These are phyloP conservation scores for Cephalopholis sonnerati DNA, from an alignment of 2,113 vertebrate genomes.

Conservation along the genomic window DNA sequence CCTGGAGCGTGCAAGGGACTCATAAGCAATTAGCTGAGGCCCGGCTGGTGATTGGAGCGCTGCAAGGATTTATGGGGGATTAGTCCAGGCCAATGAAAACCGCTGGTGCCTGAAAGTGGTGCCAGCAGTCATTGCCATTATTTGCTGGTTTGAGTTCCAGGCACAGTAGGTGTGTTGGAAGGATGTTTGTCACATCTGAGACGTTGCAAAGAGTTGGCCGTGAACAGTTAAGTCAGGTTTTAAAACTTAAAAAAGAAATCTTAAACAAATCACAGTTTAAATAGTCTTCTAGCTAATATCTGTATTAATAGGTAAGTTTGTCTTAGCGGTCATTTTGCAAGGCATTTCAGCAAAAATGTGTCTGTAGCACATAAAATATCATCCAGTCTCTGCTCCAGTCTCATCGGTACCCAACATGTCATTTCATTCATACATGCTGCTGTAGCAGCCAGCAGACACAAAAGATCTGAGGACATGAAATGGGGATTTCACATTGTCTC, in stretches of 20 bases:
- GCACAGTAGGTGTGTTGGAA: constrained; percentile 67
- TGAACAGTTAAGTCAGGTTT: constrained; percentile 5
- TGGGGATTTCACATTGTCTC: constrained; percentile 68
- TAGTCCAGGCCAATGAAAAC: constrained; percentile 82
- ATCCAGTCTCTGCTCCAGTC: background rate
- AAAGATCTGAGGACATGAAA: constrained; percentile 69
- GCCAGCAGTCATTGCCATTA: constrained; percentile 74
- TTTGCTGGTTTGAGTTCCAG: constrained; percentile 67
- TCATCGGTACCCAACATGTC: constrained; percentile 22
- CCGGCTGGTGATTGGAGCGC: constrained; percentile 69
- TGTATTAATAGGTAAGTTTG: background rate
- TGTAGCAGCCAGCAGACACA: constrained; percentile 50
- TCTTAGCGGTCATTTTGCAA: background rate
- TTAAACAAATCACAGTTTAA: background rate
- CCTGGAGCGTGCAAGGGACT: constrained; percentile 80
- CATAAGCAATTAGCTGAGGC: constrained; percentile 76
- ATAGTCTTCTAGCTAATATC: background rate
- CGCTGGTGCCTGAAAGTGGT: constrained; percentile 83
- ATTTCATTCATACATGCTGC: constrained; percentile 32
- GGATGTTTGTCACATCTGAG: constrained; percentile 60
- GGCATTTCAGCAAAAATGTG: background rate
- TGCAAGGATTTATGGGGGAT: constrained; percentile 81
- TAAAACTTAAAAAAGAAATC: background rate
- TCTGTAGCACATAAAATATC: background rate
- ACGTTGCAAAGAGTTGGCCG: background rate